Evolutionary conservation across 2,113 vertebrate species (phyloP).

Genomic region (Elephantulus edwardii): DNA sequence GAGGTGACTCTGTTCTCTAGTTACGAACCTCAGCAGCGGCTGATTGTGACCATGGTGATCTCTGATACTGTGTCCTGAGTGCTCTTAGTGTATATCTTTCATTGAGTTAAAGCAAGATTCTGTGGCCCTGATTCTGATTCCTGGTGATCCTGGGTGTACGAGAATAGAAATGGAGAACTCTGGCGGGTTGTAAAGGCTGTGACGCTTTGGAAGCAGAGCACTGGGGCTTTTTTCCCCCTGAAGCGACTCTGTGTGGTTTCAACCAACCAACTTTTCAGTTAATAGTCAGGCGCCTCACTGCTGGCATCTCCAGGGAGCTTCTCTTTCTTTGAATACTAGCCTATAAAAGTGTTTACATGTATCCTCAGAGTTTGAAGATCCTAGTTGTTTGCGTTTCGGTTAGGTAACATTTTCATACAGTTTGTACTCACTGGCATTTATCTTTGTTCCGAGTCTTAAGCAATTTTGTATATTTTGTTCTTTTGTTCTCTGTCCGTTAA

Average conservation of each 20-base stretch:
- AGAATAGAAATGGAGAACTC: background rate
- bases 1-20: background rate
- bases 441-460: background rate
- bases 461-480: background rate
- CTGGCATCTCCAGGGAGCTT: background rate
- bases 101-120: background rate
- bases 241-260: background rate
- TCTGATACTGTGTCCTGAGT: background rate
- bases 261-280: background rate
- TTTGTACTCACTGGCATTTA: background rate
- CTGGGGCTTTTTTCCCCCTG: background rate
- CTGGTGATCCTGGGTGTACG: background rate
- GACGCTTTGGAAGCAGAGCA: background rate
- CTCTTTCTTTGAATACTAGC: background rate
- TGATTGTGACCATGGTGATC: background rate
- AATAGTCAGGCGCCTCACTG: background rate
- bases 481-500: constrained; percentile 4
- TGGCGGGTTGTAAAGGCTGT: background rate
- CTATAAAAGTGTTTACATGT: background rate
- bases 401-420: background rate
- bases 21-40: background rate
- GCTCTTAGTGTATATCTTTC: background rate
- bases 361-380: background rate
- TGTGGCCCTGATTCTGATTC: background rate
- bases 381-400: background rate